Conservation (phyloP, 1,140 invertebrate species). For the Berghia stephanieae region DNA sequence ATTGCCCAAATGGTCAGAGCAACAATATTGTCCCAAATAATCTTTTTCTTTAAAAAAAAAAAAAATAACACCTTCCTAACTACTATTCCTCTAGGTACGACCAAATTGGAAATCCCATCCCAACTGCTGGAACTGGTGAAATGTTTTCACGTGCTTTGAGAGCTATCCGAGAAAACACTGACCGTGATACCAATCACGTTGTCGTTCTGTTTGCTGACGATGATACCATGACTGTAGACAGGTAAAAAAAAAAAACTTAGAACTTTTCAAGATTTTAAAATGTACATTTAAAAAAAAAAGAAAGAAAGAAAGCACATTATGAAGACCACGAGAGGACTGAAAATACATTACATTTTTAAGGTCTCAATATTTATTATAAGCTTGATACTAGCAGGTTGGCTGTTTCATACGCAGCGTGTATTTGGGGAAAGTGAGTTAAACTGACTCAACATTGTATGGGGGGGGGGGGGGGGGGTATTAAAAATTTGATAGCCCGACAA, state of each 20-base stretch:
- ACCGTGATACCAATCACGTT: conserved; percentile 23
- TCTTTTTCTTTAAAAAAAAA: not conserved
- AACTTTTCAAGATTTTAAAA: too few relatives aligned
- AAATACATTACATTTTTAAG: not conserved
- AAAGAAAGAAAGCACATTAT: too few relatives aligned
- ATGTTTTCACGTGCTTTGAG: not conserved
- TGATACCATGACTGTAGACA: conserved; percentile 28
- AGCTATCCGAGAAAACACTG: not conserved
- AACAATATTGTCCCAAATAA: not conserved
- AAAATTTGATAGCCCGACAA: too few relatives aligned
- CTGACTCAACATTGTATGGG: not conserved
- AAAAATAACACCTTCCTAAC: not conserved
- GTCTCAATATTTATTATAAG: not conserved
- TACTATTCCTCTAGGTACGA: not conserved
- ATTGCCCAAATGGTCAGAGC: too few relatives aligned
- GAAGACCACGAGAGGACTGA: not conserved
- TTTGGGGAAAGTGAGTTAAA: not conserved
- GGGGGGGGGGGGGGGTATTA: too few relatives aligned
- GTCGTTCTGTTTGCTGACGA: conserved; percentile 40
- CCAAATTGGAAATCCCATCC: conserved; percentile 14
- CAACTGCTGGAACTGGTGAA: conserved; percentile 17
- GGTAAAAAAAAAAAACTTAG: too few relatives aligned
- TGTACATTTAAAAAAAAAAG: not conserved
- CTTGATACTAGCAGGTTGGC: not conserved
- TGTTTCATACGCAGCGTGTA: not conserved